These are phyloP conservation scores for Gopherus flavomarginatus DNA, from an alignment of 2,113 vertebrate genomes.

Conservation along the genomic window DNA sequence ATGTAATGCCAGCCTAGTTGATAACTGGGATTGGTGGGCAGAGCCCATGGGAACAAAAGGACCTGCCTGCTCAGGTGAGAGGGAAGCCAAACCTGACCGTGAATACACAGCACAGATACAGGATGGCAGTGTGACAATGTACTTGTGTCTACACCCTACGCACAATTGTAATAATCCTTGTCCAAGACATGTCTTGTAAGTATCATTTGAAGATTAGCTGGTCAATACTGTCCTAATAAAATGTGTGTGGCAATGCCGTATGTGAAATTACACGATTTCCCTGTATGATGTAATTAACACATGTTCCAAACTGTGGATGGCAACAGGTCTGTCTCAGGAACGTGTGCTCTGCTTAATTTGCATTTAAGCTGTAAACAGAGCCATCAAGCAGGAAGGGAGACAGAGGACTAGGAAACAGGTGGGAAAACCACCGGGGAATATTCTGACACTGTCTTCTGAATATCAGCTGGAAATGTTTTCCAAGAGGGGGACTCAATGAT, in stretches of 20 bases:
- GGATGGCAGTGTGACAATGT: background rate
- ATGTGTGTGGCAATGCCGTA: background rate
- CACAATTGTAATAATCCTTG: background rate
- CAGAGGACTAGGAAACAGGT: background rate
- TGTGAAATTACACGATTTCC: background rate
- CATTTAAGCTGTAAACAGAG: background rate
- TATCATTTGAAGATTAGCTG: background rate
- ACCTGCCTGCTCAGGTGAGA: background rate
- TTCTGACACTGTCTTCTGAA: background rate
- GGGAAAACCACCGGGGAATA: background rate
- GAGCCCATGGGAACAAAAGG: background rate
- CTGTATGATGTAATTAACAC: background rate
- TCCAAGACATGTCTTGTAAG: background rate
- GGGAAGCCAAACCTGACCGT: background rate
- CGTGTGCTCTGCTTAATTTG: background rate
- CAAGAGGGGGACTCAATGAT: background rate
- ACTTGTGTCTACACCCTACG: background rate
- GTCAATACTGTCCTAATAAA: background rate
- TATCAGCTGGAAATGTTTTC: background rate
- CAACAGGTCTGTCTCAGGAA: background rate
- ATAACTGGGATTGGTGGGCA: background rate
- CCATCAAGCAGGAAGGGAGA: background rate
- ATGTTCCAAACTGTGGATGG: background rate
- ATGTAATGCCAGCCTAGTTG: background rate
- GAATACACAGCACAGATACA: background rate